Evolutionary conservation across 2,888 invertebrate genomes (phyloP), one percentile per base, ranked within the genome.

Genomic region (Boloria selene): DNA sequence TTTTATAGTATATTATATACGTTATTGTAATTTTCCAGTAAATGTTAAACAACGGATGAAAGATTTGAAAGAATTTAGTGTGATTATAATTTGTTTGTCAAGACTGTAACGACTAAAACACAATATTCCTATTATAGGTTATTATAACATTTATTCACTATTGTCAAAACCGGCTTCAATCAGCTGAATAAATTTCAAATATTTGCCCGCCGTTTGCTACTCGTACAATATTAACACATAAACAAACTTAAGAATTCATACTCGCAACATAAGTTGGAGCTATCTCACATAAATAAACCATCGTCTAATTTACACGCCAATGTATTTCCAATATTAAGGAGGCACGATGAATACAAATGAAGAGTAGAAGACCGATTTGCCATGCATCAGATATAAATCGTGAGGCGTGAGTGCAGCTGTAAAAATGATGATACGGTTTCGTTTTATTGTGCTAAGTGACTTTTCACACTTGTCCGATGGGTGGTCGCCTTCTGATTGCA

Each of bases 401-500:
- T 70, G 58, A 68, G 54, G 78, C 72, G 75, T 74, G 74, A 75
- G 73, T 81, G 83, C 88, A 88, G 87, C 88, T 89, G 89, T 87
- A 85, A 87, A 88, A 87, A 85, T 86, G 79, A 85, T 86, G 79
- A 87, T 85, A 80, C 82, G 82, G 80, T 83, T 80, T 72, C 77
- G 77, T 79, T 73, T 70, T 74, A 74, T 78, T 77, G 76, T 78
- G 75, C 74, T 74, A 72, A 67, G 62, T 70, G 67, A 70, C 64
- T 64, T 71, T 70, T 72, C 69, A 72, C 70, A 72, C 70, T 67
- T 68, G 60, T 65, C 50, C 51, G 62, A 59, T 70, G 70, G 70
- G 70, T 70, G 70, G 70, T 70, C 68, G 60, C 51, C 54, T 62
- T 69, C 64, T 67, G 67, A 70, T 67, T 59, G 59, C 49, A 17